A percentile compares a stretch with the other conserved stretches of the same genome.
These are phyloP conservation scores for Sipha maydis DNA, from an alignment of 2,888 invertebrate genomes.

Conservation along the genomic window DNA sequence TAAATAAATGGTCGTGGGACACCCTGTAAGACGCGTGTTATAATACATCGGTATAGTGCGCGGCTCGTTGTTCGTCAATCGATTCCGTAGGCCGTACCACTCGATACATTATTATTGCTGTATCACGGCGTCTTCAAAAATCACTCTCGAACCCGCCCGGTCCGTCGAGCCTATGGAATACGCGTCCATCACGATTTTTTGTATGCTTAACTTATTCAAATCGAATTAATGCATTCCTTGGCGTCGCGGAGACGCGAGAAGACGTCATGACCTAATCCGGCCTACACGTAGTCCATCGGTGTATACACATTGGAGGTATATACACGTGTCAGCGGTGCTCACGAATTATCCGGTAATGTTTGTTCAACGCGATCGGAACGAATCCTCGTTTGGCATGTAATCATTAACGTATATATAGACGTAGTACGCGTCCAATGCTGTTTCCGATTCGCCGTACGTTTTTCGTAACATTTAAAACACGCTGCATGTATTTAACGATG, in stretches of 20 bases:
- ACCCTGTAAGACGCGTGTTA: too few relatives aligned
- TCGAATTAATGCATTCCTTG: neutral
- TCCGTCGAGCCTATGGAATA: neutral
- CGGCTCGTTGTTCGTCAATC: slow-evolving; percentile 3
- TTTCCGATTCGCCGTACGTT: neutral
- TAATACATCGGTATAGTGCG: slow-evolving; percentile 1
- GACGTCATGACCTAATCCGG: neutral
- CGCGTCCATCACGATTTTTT: slow-evolving; percentile 3
- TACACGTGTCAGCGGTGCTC: neutral
- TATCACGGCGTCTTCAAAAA: slow-evolving; percentile 38
- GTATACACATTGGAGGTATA: neutral
- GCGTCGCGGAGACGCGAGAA: neutral
- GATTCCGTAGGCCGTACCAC: slow-evolving; percentile 1
- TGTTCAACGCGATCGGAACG: neutral
- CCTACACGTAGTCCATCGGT: neutral
- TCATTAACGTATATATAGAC: too few relatives aligned
- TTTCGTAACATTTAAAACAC: too few relatives aligned
- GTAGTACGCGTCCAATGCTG: too few relatives aligned
- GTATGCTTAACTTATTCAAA: neutral
- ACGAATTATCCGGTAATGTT: neutral
- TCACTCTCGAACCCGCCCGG: slow-evolving; percentile 8
- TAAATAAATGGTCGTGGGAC: too few relatives aligned
- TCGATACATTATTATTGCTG: slow-evolving; percentile 18
- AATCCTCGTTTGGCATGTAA: neutral
- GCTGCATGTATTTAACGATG: neutral